Evolutionary conservation across 2,797 vertebrate genomes (phyloP), one percentile per base, ranked within the genome.

Genomic region (Coilia nasus): DNA sequence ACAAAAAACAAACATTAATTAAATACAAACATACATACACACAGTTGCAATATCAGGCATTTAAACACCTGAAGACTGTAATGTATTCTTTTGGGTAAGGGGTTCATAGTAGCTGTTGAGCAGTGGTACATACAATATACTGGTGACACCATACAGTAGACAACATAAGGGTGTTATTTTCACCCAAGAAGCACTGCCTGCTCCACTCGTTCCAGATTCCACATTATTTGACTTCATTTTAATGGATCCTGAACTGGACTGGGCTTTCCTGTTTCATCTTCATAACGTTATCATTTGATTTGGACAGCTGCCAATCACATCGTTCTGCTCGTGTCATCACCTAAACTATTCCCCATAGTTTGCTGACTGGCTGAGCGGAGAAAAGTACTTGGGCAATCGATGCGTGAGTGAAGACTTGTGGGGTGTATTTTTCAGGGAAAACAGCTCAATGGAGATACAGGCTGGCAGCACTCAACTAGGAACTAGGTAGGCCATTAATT

Each of bases 321-420:
- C 17, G 31, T 31, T 78, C 21, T 31, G 15, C 35, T 41, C 41
- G 31, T 78, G 71, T 78, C 71, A 78, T 78, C 71, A 21, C 35
- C 17, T 78, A 78, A 78, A 9, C 71, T 31, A 15, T 31, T 35
- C 4, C 67, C 35, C 71, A 44, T 41, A 44, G 71, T 31, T 21
- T 78, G 31, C 1, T 78, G 71, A 78, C 19, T 78, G 71, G 31
- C 15, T 44, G 71, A 78, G 71, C 17, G 10, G 71, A 78, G 19
- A 71, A 44, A 44, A 78, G 71, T 44, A 44, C 71, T 78, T 78
- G 44, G 71, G 25, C 19, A 78, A 78, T 78, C 71, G 19, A 78
- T 78, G 35, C 28, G 31, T 71, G 71, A 78, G 15, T 21, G 71
- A 78, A 35, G 71, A 19, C 71, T 78, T 17, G 71, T 41, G 35